Conservation (phyloP, 2,113 vertebrate species). For the Percopsis transmontana region DNA sequence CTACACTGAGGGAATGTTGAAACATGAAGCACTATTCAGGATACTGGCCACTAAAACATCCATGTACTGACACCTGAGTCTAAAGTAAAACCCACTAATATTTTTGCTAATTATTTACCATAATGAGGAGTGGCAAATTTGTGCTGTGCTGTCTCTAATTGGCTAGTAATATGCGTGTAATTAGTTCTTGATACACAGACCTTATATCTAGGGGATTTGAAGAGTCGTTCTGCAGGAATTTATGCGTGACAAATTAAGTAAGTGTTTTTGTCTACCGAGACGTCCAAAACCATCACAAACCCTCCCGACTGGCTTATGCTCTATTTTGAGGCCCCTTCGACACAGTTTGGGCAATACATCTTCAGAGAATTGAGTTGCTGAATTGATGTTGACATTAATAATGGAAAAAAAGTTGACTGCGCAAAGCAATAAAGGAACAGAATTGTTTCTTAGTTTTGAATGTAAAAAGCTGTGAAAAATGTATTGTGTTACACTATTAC, state of each 20-base stretch:
- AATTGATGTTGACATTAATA: slow-evolving; percentile 14
- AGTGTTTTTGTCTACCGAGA: slow-evolving; percentile 53
- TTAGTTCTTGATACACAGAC: slow-evolving; percentile 60
- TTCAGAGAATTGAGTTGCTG: slow-evolving; percentile 7
- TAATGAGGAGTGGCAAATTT: slow-evolving; percentile 21
- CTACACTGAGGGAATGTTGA: too few species aligned
- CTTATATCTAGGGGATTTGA: slow-evolving; percentile 52
- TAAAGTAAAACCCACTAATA: background rate
- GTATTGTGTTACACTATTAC: too few species aligned
- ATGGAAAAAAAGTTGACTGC: background rate
- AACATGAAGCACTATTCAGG: too few species aligned
- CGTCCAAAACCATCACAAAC: slow-evolving; percentile 32
- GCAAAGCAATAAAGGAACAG: too few species aligned
- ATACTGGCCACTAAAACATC: background rate
- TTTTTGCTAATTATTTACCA: slow-evolving; percentile 40
- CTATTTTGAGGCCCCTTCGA: slow-evolving; percentile 19
- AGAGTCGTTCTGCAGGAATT: slow-evolving; percentile 49
- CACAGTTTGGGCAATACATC: background rate
- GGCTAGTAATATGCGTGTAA: slow-evolving; percentile 64
- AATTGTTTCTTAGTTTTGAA: too few species aligned
- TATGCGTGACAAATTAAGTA: slow-evolving; percentile 51
- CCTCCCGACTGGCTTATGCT: slow-evolving; percentile 32
- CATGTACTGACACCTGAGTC: slow-evolving; percentile 13
- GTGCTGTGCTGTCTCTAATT: slow-evolving; percentile 54
- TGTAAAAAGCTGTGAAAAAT: too few species aligned